Conservation (phyloP, 2,888 invertebrate genomes). For the Dasysyrphus albostriatus region DNA sequence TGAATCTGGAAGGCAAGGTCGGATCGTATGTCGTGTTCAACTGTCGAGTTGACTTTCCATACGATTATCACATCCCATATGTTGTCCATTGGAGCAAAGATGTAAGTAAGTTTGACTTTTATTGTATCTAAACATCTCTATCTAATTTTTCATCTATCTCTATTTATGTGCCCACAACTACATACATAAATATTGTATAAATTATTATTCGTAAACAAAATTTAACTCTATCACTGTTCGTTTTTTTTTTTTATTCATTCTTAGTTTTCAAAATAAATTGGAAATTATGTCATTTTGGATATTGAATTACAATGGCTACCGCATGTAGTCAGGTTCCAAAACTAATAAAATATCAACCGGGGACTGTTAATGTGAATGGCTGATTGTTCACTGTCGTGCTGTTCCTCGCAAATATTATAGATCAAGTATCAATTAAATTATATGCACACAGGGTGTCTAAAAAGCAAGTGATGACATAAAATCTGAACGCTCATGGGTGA, state of each 20-base stretch:
- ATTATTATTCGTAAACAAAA: conserved; percentile 11
- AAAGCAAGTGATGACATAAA: background rate
- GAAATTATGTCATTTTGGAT: conserved; percentile 60
- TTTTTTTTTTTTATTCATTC: conserved; percentile 10
- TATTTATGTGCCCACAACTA: background rate
- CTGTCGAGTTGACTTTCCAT: conserved; percentile 91
- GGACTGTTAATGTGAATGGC: background rate
- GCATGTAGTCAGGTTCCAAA: conserved; percentile 45
- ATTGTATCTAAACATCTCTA: too few relatives aligned
- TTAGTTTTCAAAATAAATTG: conserved; percentile 45
- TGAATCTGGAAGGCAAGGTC: conserved; percentile 83
- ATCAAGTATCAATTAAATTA: conserved; percentile 61
- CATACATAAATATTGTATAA: background rate
- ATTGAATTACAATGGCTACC: conserved; percentile 69
- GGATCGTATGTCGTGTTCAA: conserved; percentile 84
- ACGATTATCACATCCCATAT: conserved; percentile 93
- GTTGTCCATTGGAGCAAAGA: conserved; percentile 96
- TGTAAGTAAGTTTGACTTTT: conserved; percentile 85
- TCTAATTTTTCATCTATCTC: background rate
- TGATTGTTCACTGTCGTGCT: background rate
- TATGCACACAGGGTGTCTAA: conserved; percentile 1
- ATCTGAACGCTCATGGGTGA: too few relatives aligned
- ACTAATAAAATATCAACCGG: conserved; percentile 43
- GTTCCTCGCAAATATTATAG: conserved; percentile 17
- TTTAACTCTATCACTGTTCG: background rate